Percentiles rank a stretch among this genome's conserved stretches.
Conservation (phyloP, 2,888 invertebrate species). For the Melanophora roralis region DNA sequence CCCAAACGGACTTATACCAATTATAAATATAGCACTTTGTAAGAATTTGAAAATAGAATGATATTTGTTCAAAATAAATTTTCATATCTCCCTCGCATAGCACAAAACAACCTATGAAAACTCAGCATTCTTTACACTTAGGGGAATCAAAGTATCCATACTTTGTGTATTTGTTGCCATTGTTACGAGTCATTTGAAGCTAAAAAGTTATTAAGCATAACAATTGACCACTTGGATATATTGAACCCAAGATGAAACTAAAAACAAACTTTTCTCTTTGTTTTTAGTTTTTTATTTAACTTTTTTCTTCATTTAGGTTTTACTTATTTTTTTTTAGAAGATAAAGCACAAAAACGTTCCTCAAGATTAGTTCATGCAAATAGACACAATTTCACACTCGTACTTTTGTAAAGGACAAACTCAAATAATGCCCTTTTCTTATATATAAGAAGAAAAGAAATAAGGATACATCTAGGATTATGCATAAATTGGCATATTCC, state of each 20-base stretch:
- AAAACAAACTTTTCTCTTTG: conserved; percentile 49
- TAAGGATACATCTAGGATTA: background rate
- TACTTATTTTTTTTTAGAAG: conserved; percentile 33
- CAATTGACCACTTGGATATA: conserved; percentile 62
- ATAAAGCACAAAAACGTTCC: conserved; percentile 40
- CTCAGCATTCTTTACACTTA: background rate
- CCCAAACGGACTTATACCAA: too few relatives aligned
- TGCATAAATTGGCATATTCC: conserved; percentile 39
- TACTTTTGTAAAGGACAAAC: background rate
- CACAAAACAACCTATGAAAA: background rate
- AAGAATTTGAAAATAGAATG: too few relatives aligned
- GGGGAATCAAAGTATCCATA: background rate
- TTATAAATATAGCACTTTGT: too few relatives aligned
- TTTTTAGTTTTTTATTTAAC: conserved; percentile 7
- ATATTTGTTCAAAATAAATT: too few relatives aligned
- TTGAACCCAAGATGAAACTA: conserved; percentile 59
- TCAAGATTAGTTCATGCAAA: conserved; percentile 50
- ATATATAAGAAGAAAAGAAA: too few relatives aligned
- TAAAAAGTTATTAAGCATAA: conserved; percentile 61
- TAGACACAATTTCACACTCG: conserved; percentile 12
- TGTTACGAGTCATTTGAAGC: conserved; percentile 56
- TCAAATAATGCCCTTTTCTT: background rate
- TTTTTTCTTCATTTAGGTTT: conserved; percentile 5
- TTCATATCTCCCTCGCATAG: background rate
- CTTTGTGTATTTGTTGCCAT: conserved; percentile 29